Percentiles rank a stretch among this genome's conserved stretches.
These are phyloP conservation scores for Cryptosula pallasiana DNA, from an alignment of 2,888 invertebrate species.

Conservation along the genomic window DNA sequence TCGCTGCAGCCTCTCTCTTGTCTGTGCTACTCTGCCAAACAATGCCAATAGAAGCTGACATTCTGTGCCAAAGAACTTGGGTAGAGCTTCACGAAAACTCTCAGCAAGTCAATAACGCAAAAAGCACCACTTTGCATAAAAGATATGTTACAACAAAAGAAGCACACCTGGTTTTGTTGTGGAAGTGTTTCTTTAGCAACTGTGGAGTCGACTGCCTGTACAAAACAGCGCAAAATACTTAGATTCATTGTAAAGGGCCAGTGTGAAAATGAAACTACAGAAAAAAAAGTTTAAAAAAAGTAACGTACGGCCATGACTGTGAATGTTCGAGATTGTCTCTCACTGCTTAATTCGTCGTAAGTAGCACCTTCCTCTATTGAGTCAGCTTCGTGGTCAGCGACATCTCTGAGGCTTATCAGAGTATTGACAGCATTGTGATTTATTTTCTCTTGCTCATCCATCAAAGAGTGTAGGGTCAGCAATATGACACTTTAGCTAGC, in stretches of 20 bases:
- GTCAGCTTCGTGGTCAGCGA: not conserved
- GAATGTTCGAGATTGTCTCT: not conserved
- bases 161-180: not conserved
- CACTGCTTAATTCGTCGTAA: not conserved
- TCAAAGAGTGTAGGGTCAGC: too few relatives aligned
- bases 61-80: not conserved
- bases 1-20: constrained; percentile 29
- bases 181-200: constrained; percentile 11
- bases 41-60: not conserved
- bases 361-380: not conserved
- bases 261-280: too few relatives aligned
- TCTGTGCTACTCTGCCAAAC: not conserved
- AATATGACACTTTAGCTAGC: too few relatives aligned
- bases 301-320: not conserved
- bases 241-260: too few relatives aligned
- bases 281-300: too few relatives aligned
- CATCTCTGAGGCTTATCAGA: constrained; percentile 3
- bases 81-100: not conserved
- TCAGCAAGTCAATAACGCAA: not conserved
- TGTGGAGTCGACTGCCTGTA: not conserved
- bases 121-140: not conserved
- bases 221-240: too few relatives aligned
- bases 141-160: not conserved
- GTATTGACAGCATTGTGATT: constrained; percentile 6
- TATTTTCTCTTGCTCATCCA: not conserved